Evolutionary conservation across 92 coral and sea anemone species (phyloP).

Genomic region (Porites divaricata): DNA sequence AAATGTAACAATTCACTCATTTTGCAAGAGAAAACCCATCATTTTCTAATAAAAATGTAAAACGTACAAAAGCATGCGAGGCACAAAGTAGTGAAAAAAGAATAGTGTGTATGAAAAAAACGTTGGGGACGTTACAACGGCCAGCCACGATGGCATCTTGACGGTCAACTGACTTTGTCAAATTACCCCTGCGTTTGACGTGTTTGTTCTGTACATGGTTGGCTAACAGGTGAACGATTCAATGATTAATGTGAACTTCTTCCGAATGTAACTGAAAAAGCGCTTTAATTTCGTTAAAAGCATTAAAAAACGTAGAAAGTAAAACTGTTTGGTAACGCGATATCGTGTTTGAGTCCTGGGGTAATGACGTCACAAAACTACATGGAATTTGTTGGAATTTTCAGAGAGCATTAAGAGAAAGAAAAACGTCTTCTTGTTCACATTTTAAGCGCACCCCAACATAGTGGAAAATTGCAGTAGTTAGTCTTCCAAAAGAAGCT

Average conservation of each 20-base stretch:
- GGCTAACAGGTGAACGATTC: not conserved
- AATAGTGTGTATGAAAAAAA: not conserved
- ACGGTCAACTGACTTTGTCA: too few relatives aligned
- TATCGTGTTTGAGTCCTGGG: too few relatives aligned
- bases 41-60: not conserved
- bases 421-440: too few relatives aligned
- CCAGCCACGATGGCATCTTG: not conserved
- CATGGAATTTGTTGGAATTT: too few relatives aligned
- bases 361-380: too few relatives aligned
- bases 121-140: not conserved
- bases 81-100: not conserved
- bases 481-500: not conserved
- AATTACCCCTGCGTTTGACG: not conserved
- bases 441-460: not conserved
- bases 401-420: too few relatives aligned
- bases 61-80: not conserved
- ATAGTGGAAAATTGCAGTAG: not conserved
- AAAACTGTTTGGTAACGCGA: not conserved
- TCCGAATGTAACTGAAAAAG: not conserved
- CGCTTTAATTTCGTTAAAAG: not conserved
- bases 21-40: conserved; percentile 15
- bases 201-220: not conserved
- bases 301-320: not conserved
- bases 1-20: conserved; percentile 18
- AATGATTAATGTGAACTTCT: not conserved